Evolutionary conservation across 2,797 vertebrate genomes (phyloP).

Genomic region (Coregonus suidteri): DNA sequence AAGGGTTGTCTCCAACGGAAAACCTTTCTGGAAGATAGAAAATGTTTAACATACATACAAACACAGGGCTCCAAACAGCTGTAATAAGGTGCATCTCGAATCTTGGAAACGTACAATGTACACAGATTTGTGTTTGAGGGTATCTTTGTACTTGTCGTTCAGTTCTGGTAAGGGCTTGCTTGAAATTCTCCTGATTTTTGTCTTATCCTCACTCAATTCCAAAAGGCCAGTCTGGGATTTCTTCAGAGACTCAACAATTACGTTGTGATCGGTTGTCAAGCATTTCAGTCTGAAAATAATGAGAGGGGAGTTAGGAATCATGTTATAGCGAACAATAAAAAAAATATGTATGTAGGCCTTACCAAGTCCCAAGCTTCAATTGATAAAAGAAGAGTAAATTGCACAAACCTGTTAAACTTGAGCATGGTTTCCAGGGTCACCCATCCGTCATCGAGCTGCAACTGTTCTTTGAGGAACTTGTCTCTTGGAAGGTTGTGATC

Average conservation of each 20-base stretch:
- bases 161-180: conserved; percentile 90
- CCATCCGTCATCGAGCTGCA: conserved; percentile 96
- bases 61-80: neutral
- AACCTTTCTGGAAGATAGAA: conserved; percentile 88
- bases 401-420: conserved; percentile 95
- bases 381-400: neutral
- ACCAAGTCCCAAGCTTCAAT: neutral
- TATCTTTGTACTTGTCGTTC: conserved; percentile 93
- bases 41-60: neutral
- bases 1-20: conserved; percentile 88
- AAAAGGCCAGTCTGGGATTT: conserved; percentile 92
- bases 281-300: conserved; percentile 80
- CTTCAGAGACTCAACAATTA: conserved; percentile 86
- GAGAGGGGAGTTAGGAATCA: neutral
- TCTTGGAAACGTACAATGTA: conserved; percentile 86
- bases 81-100: neutral
- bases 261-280: conserved; percentile 84
- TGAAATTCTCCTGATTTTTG: conserved; percentile 88
- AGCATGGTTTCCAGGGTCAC: conserved; percentile 94
- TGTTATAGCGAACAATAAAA: neutral
- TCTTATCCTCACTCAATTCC: conserved; percentile 93
- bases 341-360: neutral
- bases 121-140: conserved; percentile 90
- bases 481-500: conserved; percentile 96
- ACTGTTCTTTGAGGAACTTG: conserved; percentile 95